Evolutionary conservation across 2,888 invertebrate species (phyloP).

Genomic region (Rugalucina vietnamica): DNA sequence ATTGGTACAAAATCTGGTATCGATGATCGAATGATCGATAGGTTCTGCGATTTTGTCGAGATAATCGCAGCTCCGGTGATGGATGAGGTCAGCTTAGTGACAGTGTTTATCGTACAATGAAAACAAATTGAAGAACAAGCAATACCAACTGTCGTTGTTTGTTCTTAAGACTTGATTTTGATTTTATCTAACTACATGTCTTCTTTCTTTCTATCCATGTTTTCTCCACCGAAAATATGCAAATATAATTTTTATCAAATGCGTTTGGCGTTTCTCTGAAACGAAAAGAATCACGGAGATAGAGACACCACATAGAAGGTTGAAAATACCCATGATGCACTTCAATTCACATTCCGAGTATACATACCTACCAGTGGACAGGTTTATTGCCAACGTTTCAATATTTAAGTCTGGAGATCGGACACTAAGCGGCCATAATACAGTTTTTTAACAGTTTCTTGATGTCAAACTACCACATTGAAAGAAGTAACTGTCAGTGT

Average conservation of each 20-base stretch:
- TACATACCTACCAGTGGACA: background rate
- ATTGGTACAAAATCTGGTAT: background rate
- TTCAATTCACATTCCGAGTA: too few species aligned
- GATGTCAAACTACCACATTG: background rate
- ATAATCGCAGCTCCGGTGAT: background rate
- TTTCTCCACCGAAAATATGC: too few species aligned
- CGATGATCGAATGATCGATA: slow-evolving; percentile 2
- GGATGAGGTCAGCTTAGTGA: background rate
- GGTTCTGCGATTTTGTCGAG: background rate
- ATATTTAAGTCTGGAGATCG: background rate
- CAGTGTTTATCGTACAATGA: background rate
- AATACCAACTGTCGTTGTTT: background rate
- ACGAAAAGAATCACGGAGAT: too few species aligned
- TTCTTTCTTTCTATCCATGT: background rate
- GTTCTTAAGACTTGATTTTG: too few species aligned
- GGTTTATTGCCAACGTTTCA: background rate
- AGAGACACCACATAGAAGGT: too few species aligned
- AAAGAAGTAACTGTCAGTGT: background rate
- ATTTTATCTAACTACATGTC: background rate
- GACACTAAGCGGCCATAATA: background rate
- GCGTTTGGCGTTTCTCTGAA: too few species aligned
- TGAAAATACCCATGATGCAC: too few species aligned
- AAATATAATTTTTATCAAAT: too few species aligned
- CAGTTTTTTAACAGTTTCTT: background rate
- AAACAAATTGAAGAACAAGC: background rate